Evolutionary conservation across 2,113 vertebrate species (phyloP).

Genomic region (Hucho hucho): DNA sequence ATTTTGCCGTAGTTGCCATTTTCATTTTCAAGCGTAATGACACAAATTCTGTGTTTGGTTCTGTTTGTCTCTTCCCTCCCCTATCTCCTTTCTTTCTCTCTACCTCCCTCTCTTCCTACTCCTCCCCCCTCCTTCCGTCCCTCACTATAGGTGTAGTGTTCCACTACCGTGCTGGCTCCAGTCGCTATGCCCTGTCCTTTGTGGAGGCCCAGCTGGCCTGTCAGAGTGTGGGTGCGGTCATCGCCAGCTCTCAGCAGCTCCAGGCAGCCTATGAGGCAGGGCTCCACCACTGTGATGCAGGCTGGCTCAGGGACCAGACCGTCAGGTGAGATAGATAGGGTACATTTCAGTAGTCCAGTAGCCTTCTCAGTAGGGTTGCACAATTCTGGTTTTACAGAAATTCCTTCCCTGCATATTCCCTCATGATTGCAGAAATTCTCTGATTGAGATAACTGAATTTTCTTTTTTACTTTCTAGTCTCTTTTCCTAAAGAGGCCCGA

Average conservation of each 20-base stretch:
- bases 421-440: too few species aligned
- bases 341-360: too few species aligned
- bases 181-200: constrained; percentile 85
- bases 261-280: constrained; percentile 88
- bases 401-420: too few species aligned
- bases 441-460: too few species aligned
- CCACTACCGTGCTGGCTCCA: constrained; percentile 82
- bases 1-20: too few species aligned
- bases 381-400: too few species aligned
- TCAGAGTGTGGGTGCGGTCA: constrained; percentile 73
- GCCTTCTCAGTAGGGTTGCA: too few species aligned
- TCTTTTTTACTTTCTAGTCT: too few species aligned
- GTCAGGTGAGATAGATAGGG: not conserved
- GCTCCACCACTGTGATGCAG: constrained; percentile 90
- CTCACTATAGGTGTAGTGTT: constrained; percentile 82
- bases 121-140: not conserved
- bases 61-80: not conserved
- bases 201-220: constrained; percentile 83
- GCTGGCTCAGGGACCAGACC: constrained; percentile 79
- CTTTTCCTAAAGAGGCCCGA: too few species aligned
- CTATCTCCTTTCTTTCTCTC: not conserved
- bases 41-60: too few species aligned
- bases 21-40: too few species aligned
- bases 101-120: not conserved
- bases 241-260: constrained; percentile 84